Evolutionary conservation across 2,797 vertebrate genomes (phyloP).

Genomic region (Champsocephalus gunnari): DNA sequence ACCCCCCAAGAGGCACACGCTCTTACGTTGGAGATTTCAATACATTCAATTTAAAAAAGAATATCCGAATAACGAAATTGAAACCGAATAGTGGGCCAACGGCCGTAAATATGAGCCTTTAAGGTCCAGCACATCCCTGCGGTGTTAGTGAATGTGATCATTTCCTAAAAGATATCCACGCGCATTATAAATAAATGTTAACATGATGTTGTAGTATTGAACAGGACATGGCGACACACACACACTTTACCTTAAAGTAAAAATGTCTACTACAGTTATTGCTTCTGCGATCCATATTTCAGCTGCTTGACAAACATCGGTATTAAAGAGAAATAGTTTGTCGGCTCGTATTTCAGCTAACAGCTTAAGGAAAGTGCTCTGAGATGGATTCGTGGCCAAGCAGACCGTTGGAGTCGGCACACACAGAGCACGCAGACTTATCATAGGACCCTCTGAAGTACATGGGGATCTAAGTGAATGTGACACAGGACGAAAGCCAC

Average conservation of each 20-base stretch:
- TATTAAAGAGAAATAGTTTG: background rate
- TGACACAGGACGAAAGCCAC: slow-evolving; percentile 31
- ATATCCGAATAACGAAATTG: no score
- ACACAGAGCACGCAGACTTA: background rate
- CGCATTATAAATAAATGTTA: background rate
- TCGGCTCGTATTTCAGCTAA: background rate
- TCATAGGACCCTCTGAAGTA: slow-evolving; percentile 3
- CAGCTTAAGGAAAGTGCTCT: background rate
- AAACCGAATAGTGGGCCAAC: no score
- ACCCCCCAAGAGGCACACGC: no score
- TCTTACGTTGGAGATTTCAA: background rate
- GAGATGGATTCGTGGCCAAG: background rate
- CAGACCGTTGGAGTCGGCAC: slow-evolving; percentile 2
- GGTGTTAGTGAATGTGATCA: background rate
- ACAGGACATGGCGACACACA: background rate
- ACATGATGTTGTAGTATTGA: background rate
- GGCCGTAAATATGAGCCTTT: no score
- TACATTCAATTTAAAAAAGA: no score
- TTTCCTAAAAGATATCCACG: background rate
- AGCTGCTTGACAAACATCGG: background rate
- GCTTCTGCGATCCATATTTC: background rate
- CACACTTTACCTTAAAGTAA: no score
- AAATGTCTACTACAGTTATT: background rate
- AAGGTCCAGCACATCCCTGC: background rate
- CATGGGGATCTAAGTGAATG: slow-evolving; percentile 32